Conservation (phyloP, 2,113 vertebrate genomes). For the Seriola rivoliana region DNA sequence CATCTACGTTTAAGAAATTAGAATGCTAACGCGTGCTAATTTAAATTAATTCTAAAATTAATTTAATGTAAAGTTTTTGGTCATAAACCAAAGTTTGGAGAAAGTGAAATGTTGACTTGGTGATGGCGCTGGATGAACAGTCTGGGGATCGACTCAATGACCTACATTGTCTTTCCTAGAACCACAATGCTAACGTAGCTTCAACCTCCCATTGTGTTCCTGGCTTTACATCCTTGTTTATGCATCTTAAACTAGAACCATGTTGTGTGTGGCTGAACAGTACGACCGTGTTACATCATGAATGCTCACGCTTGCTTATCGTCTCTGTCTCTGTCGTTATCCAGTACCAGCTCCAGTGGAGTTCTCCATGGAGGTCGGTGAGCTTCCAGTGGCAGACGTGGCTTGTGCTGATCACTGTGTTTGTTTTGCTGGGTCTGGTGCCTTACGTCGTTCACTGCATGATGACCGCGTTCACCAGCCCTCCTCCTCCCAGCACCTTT, state of each 20-base stretch:
- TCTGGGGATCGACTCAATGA: background rate
- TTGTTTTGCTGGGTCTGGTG: constrained; percentile 54
- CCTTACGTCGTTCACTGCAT: constrained; percentile 68
- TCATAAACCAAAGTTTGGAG: background rate
- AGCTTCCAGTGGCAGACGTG: constrained; percentile 72
- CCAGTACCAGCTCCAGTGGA: constrained; percentile 79
- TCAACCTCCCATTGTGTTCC: background rate
- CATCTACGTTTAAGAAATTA: background rate
- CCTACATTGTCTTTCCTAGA: background rate
- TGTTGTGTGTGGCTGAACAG: background rate
- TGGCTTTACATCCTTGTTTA: background rate
- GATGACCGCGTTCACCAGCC: constrained; percentile 64
- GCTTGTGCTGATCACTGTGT: background rate
- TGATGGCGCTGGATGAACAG: background rate
- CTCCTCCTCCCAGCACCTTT: constrained; percentile 61
- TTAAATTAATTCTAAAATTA: too few relatives aligned
- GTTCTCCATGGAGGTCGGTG: constrained; percentile 66
- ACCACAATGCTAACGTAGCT: too few relatives aligned
- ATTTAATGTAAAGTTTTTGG: background rate
- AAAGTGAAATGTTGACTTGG: background rate
- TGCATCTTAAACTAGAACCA: background rate
- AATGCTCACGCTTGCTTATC: background rate
- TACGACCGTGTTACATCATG: background rate
- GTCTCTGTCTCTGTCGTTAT: constrained; percentile 8
- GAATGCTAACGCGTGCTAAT: background rate